These are phyloP conservation scores for Meles meles DNA, from an alignment of 2,113 vertebrate genomes.

Conservation along the genomic window DNA sequence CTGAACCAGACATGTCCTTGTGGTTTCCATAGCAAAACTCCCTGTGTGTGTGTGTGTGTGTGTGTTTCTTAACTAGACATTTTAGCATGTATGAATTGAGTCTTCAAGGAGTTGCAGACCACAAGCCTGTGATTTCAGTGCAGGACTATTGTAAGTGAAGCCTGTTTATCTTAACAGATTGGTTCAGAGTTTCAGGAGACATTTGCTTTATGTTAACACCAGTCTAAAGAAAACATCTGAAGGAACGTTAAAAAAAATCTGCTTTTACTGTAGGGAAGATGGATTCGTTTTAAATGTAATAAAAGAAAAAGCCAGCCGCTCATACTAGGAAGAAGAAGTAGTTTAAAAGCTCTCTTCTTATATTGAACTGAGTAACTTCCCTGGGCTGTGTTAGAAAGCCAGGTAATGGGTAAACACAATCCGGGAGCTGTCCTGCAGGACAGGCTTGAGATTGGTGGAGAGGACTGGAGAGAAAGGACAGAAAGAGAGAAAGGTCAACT, in stretches of 20 bases:
- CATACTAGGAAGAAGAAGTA: constrained; percentile 1
- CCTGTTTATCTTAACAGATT: constrained; percentile 79
- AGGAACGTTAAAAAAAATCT: constrained; percentile 65
- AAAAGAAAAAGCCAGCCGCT: constrained; percentile 49
- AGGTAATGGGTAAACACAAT: neutral
- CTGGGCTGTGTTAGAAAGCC: neutral
- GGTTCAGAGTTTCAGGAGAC: constrained; percentile 73
- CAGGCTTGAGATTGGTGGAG: neutral
- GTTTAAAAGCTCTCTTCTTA: constrained; percentile 18
- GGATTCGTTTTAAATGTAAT: constrained; percentile 54
- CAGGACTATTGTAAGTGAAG: constrained; percentile 78
- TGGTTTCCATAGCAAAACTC: constrained; percentile 85
- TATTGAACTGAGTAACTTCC: neutral
- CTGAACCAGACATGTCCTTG: constrained; percentile 80
- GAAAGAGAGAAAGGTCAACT: constrained; percentile 25
- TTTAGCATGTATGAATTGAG: constrained; percentile 78
- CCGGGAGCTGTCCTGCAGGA: neutral
- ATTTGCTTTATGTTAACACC: constrained; percentile 77
- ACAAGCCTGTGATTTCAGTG: constrained; percentile 73
- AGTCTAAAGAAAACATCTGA: constrained; percentile 78
- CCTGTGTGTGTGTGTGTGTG: neutral
- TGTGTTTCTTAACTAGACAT: constrained; percentile 75
- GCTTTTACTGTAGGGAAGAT: constrained; percentile 53
- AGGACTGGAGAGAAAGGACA: constrained; percentile 11
- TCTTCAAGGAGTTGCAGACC: constrained; percentile 75